Percentiles rank a stretch among this genome's conserved stretches.
phyloP scores from a whole-genome alignment of 2,888 invertebrate species.

The Oscheius onirici region DNA sequence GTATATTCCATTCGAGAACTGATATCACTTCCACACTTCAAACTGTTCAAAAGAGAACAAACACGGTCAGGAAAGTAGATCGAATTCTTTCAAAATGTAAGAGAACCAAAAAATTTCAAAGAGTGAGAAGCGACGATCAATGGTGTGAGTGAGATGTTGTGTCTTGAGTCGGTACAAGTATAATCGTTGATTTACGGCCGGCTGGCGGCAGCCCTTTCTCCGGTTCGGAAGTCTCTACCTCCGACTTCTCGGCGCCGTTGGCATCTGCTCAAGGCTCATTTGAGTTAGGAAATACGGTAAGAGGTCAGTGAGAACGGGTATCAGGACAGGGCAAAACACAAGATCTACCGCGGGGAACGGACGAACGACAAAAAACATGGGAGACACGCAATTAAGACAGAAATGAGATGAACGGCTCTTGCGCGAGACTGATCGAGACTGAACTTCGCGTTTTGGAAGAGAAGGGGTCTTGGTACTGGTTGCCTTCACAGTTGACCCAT shows the following conservation, averaged over 20 bases:
- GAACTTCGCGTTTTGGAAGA: not conserved
- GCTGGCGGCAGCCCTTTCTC: constrained; percentile 15
- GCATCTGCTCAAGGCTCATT: constrained; percentile 12
- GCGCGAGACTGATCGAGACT: not conserved
- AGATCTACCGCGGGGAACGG: constrained; percentile 1
- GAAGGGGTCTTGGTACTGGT: no score
- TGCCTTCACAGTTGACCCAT: no score
- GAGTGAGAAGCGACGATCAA: constrained; percentile 9
- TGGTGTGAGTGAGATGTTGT: not conserved
- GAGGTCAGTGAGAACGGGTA: not conserved
- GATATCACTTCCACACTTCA: no score
- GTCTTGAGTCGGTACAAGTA: constrained; percentile 26
- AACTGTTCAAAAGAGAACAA: no score
- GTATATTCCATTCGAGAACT: no score
- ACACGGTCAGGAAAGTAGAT: no score
- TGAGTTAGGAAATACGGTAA: not conserved
- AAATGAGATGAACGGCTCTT: not conserved
- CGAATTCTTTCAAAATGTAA: not conserved
- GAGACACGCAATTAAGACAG: constrained; percentile 28
- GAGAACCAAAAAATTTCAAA: not conserved
- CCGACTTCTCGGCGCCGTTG: constrained; percentile 24
- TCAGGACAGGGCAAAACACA: not conserved
- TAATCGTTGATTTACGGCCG: constrained; percentile 31
- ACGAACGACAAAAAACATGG: constrained; percentile 24
- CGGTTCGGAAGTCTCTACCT: constrained; percentile 8